phyloP scores from a whole-genome alignment of 2,888 invertebrate genomes.

The Mesoligia furuncula region DNA sequence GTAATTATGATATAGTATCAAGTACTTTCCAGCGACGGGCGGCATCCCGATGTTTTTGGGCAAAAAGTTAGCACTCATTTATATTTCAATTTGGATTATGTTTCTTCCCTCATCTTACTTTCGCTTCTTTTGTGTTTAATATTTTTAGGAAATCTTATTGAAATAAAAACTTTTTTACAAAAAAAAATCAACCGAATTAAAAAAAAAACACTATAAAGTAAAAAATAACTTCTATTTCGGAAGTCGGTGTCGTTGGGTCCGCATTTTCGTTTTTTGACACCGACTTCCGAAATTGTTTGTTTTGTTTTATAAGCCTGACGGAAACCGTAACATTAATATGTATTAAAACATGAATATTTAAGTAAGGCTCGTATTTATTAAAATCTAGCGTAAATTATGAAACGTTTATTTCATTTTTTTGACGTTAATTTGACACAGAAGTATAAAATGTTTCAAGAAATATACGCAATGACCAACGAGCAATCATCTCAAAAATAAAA shows the following conservation, averaged over 20 bases:
- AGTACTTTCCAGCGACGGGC: conserved; percentile 1
- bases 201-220: no score
- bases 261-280: no score
- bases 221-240: no score
- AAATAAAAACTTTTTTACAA: no score
- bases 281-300: not conserved
- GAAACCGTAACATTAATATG: not conserved
- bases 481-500: conserved; percentile 25
- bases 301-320: not conserved
- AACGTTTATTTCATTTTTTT: conserved; percentile 21
- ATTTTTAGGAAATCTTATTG: not conserved
- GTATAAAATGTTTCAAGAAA: conserved; percentile 21
- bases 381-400: not conserved
- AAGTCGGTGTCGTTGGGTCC: no score
- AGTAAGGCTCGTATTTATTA: not conserved
- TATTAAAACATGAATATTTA: conserved; percentile 17
- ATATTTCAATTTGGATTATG: conserved; percentile 22
- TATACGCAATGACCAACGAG: not conserved
- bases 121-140: conserved; percentile 6
- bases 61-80: not conserved
- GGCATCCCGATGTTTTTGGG: conserved; percentile 1
- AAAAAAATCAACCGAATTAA: no score
- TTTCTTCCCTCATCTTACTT: conserved; percentile 14
- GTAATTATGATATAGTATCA: conserved; percentile 34
- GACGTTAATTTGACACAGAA: conserved; percentile 22